Evolutionary conservation across 2,888 invertebrate genomes (phyloP).

Genomic region (Oxystoma pomonae): DNA sequence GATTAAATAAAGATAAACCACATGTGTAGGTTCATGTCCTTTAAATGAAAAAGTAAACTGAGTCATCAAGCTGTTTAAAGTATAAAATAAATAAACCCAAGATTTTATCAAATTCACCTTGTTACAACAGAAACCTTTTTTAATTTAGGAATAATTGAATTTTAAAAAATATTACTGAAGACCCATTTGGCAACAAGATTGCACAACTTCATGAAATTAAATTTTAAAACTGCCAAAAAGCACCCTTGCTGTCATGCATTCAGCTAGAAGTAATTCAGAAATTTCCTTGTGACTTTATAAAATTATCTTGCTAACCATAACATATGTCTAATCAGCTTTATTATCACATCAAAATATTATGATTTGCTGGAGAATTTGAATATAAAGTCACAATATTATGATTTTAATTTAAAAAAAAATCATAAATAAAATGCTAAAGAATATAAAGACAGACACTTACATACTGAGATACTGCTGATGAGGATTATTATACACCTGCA

Average conservation of each 20-base stretch:
- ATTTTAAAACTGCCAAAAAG: too few relatives aligned
- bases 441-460: constrained; percentile 55
- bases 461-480: constrained; percentile 72
- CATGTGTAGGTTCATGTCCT: background rate
- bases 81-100: background rate
- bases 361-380: background rate
- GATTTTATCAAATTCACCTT: background rate
- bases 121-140: too few relatives aligned
- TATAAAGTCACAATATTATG: background rate
- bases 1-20: background rate
- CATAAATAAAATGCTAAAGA: background rate
- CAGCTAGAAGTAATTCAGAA: background rate
- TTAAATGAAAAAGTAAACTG: constrained; percentile 1
- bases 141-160: too few relatives aligned
- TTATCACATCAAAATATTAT: background rate
- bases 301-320: too few relatives aligned
- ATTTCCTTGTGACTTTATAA: too few relatives aligned
- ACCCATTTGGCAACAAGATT: background rate
- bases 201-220: background rate
- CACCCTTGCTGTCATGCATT: too few relatives aligned
- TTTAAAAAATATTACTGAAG: background rate
- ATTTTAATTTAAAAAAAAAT: background rate
- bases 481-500: constrained; percentile 71
- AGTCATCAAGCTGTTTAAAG: background rate
- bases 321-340: background rate